Conservation (phyloP, 2,888 invertebrate species). For the Hyles lineata region DNA sequence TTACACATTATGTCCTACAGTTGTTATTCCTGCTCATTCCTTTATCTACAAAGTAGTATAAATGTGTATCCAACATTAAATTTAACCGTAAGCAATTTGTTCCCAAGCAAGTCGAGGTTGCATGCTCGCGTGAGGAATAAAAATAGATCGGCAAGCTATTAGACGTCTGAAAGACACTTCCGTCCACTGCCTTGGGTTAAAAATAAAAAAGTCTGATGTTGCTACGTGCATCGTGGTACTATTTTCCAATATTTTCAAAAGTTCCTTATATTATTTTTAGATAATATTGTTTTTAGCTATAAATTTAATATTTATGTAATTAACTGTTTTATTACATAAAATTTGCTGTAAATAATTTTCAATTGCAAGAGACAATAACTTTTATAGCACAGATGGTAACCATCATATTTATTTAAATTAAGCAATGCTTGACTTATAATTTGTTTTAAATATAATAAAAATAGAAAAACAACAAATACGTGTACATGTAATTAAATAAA, state of each 20-base stretch:
- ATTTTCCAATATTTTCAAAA: not conserved
- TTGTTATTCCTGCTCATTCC: too few species aligned
- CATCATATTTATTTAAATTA: too few species aligned
- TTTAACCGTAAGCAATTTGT: not conserved
- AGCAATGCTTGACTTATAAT: too few species aligned
- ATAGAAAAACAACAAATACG: too few species aligned
- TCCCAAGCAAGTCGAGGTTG: conserved; percentile 19
- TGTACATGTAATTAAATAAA: too few species aligned
- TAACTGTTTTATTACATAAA: too few species aligned
- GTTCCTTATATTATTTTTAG: not conserved
- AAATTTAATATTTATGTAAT: not conserved
- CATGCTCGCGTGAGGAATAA: conserved; percentile 10
- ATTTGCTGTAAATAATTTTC: too few species aligned
- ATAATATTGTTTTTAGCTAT: not conserved
- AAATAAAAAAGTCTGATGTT: conserved; percentile 14
- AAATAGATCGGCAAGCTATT: conserved; percentile 24
- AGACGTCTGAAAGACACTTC: conserved; percentile 20
- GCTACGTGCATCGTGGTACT: not conserved
- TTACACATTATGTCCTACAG: too few species aligned
- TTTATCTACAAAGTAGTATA: too few species aligned
- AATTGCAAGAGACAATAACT: too few species aligned
- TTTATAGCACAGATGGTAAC: too few species aligned
- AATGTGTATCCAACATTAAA: not conserved
- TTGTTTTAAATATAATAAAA: too few species aligned
- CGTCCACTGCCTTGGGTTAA: conserved; percentile 14